A percentile compares a stretch with the other conserved stretches of the same genome.
Evolutionary conservation across 2,888 invertebrate genomes (phyloP).

Genomic region (Eupithecia pulchellata): DNA sequence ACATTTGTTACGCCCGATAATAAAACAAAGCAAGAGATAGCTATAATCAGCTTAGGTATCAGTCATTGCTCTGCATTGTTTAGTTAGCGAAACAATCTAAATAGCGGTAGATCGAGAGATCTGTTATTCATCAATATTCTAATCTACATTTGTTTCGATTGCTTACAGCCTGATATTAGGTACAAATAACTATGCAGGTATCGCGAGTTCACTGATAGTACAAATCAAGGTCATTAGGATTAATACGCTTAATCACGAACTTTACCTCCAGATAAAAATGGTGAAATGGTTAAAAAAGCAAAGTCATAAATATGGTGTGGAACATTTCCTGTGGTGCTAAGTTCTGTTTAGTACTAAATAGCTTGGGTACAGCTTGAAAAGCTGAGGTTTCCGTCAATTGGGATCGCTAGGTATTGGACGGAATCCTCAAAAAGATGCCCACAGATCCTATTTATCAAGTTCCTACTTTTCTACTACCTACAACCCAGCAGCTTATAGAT

Average conservation of each 20-base stretch:
- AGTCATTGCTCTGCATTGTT: constrained; percentile 5
- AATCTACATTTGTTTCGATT: background rate
- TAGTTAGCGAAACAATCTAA: background rate
- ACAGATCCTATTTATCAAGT: background rate
- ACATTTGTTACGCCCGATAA: background rate
- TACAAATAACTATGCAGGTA: background rate
- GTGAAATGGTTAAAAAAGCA: background rate
- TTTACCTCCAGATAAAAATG: background rate
- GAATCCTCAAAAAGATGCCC: background rate
- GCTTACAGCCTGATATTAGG: background rate
- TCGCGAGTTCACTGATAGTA: background rate
- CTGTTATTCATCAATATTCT: background rate
- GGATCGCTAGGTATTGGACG: no score
- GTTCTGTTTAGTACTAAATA: background rate
- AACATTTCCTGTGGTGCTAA: background rate
- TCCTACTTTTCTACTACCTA: background rate
- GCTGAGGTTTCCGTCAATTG: no score
- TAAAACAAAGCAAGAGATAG: background rate
- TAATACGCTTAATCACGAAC: background rate
- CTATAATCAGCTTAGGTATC: background rate
- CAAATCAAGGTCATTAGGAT: background rate
- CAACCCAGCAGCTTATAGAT: no score
- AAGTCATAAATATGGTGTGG: background rate
- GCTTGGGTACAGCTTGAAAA: background rate
- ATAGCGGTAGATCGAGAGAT: background rate